A percentile compares a stretch with the other conserved stretches of the same genome.
phyloP scores from a whole-genome alignment of 2,888 invertebrate species.

The Rhagophthalmus giganteus region DNA sequence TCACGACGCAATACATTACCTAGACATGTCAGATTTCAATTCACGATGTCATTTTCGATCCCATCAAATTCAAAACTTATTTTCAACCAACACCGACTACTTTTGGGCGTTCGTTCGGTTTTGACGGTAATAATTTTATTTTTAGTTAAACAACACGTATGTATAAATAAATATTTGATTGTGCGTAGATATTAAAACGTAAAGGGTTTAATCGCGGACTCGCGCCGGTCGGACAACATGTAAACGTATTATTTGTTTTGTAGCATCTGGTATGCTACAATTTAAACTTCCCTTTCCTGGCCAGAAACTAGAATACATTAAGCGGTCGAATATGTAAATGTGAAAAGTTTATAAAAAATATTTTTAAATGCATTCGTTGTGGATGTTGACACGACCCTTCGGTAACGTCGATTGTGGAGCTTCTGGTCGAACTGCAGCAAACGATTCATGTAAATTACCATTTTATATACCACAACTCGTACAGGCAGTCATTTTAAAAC shows the following conservation, averaged over 20 bases:
- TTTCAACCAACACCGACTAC: too few species aligned
- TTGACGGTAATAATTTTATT: too few species aligned
- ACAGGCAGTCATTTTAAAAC: conserved; percentile 41
- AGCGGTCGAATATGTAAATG: conserved; percentile 15
- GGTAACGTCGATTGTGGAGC: conserved; percentile 23
- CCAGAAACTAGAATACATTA: conserved; percentile 8
- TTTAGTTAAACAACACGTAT: too few species aligned
- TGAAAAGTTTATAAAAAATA: conserved; percentile 9
- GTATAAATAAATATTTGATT: too few species aligned
- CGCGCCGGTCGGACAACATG: too few species aligned
- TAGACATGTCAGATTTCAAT: too few species aligned
- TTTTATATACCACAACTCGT: conserved; percentile 45
- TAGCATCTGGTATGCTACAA: conserved; percentile 3
- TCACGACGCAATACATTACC: too few species aligned
- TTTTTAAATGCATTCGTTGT: conserved; percentile 22
- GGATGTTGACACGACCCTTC: conserved; percentile 35
- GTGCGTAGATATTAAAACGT: too few species aligned
- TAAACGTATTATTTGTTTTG: conserved; percentile 4
- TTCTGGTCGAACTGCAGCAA: conserved; percentile 38
- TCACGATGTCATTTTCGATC: too few species aligned
- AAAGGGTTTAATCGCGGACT: too few species aligned
- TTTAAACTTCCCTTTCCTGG: conserved; percentile 8
- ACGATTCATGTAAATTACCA: conserved; percentile 46
- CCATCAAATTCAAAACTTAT: too few species aligned
- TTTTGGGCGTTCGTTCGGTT: too few species aligned